phyloP scores from a whole-genome alignment of 1,140 invertebrate genomes.

The Sinella curviseta region DNA sequence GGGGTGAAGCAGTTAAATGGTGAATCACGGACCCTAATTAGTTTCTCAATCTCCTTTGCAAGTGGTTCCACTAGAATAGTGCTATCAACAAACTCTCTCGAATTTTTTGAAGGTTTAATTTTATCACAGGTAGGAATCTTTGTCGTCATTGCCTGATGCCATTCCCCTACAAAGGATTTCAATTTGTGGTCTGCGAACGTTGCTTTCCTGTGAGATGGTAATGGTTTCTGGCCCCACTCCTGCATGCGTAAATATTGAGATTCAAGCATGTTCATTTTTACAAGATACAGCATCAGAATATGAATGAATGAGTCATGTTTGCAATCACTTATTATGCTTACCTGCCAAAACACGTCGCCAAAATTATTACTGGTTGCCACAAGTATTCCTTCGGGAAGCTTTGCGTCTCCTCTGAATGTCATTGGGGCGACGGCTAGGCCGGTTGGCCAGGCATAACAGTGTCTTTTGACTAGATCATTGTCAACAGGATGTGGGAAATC shows the following conservation, averaged over 20 bases:
- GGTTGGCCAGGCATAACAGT: constrained; percentile 44
- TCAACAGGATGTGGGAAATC: constrained; percentile 26
- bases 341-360: constrained; percentile 45
- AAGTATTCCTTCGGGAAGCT: constrained; percentile 24
- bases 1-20: constrained; percentile 33
- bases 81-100: not conserved
- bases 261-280: too few relatives aligned
- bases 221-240: constrained; percentile 40
- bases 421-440: constrained; percentile 27
- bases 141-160: constrained; percentile 30
- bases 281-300: not conserved
- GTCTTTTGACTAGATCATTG: constrained; percentile 9
- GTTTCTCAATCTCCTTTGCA: not conserved
- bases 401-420: not conserved
- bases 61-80: constrained; percentile 26
- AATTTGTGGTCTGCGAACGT: constrained; percentile 8
- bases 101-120: not conserved
- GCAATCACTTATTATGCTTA: not conserved
- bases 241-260: constrained; percentile 8
- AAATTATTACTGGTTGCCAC: constrained; percentile 36
- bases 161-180: constrained; percentile 11
- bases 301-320: constrained; percentile 9
- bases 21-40: not conserved
- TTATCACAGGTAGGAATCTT: not conserved
- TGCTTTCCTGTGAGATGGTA: constrained; percentile 4